Evolutionary conservation across 2,797 vertebrate genomes (phyloP).

Genomic region (Neopelma chrysocephalum): DNA sequence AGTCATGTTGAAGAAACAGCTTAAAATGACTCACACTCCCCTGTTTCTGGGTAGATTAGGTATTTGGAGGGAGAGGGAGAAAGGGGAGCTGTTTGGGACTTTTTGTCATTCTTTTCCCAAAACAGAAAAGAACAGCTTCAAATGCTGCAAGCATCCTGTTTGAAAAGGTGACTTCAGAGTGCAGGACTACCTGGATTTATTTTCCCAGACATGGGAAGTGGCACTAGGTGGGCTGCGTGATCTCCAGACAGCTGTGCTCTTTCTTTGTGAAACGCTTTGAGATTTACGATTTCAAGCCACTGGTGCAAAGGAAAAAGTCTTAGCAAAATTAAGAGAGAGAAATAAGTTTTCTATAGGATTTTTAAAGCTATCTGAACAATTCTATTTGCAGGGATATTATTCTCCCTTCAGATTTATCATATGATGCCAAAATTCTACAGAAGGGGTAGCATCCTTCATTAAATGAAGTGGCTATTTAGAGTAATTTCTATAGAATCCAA

Average conservation of each 20-base stretch:
- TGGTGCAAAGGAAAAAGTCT: background rate
- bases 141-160: background rate
- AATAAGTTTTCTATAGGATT: conserved; percentile 34
- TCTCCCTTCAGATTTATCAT: conserved; percentile 34
- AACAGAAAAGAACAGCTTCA: background rate
- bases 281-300: background rate
- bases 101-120: background rate
- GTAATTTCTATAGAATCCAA: conserved; percentile 50
- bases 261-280: conserved; percentile 14
- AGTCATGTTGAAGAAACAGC: conserved; percentile 21
- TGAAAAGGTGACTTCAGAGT: conserved; percentile 27
- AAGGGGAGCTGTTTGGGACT: background rate
- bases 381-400: conserved; percentile 19
- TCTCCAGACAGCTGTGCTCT: conserved; percentile 17
- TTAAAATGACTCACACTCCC: conserved; percentile 38
- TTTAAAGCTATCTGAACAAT: conserved; percentile 33
- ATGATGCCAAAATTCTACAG: conserved; percentile 22
- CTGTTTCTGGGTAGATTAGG: conserved; percentile 31
- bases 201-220: conserved; percentile 14
- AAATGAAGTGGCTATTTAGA: conserved; percentile 40
- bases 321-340: conserved; percentile 12
- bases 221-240: background rate
- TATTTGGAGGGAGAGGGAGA: background rate
- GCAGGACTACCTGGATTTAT: conserved; percentile 35
- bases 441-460: conserved; percentile 18